A percentile compares a stretch with the other conserved stretches of the same genome.
Conservation (phyloP, 2,797 vertebrate species). For the Coccyzus lansbergi region DNA sequence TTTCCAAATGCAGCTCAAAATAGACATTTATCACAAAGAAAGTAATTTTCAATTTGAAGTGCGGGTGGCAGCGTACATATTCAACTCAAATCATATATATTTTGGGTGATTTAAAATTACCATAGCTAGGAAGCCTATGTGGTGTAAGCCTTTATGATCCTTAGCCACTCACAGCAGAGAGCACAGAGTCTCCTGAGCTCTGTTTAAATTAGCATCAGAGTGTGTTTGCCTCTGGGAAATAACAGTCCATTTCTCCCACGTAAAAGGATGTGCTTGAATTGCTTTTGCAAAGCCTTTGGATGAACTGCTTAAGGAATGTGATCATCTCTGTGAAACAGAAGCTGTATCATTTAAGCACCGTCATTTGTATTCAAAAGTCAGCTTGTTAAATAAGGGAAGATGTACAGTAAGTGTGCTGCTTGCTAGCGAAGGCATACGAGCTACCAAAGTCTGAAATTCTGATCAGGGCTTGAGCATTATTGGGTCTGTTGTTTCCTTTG, state of each 20-base stretch:
- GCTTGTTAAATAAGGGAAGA: not conserved
- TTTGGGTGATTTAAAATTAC: not conserved
- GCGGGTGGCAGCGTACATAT: not conserved
- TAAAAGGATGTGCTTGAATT: not conserved
- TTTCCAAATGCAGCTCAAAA: not conserved
- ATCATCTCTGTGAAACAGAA: not conserved
- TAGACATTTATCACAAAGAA: not conserved
- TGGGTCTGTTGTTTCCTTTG: not conserved
- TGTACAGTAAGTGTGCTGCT: not conserved
- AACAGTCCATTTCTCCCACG: not conserved
- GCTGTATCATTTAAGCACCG: not conserved
- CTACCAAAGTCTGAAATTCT: not conserved
- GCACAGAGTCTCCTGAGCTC: not conserved
- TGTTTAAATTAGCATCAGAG: not conserved
- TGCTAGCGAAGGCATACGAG: not conserved
- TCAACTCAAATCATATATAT: not conserved
- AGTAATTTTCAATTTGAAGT: not conserved
- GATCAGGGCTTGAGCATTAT: not conserved
- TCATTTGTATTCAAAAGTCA: not conserved
- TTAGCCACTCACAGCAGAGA: not conserved
- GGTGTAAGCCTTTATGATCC: not conserved
- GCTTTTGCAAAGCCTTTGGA: slow-evolving; percentile 28
- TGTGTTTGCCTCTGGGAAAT: slow-evolving; percentile 19
- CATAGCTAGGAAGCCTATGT: not conserved
- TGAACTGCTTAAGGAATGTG: not conserved